phyloP scores from a whole-genome alignment of 2,113 vertebrate species.

The Zapornia atra region DNA sequence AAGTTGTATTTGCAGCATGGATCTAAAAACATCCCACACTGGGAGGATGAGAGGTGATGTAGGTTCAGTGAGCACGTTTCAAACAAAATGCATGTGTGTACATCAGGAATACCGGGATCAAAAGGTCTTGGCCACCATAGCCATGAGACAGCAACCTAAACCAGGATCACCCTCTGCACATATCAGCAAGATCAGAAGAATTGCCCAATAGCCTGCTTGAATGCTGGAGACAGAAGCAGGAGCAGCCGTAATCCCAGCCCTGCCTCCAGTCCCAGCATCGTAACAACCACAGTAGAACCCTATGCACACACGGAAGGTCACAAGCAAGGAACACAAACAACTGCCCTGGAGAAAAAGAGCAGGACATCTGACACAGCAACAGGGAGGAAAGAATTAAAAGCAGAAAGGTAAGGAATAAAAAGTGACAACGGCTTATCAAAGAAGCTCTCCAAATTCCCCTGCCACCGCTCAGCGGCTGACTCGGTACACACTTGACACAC shows the following conservation, averaged over 20 bases:
- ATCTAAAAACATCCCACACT: background rate
- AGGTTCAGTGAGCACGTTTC: background rate
- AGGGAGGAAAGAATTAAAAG: background rate
- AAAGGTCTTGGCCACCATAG: background rate
- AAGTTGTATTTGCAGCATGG: background rate
- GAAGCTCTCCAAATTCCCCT: background rate
- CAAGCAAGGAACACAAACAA: background rate
- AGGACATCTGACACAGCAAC: background rate
- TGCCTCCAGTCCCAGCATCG: background rate
- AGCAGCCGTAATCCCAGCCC: background rate
- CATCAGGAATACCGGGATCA: background rate
- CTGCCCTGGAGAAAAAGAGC: background rate
- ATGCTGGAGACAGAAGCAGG: background rate
- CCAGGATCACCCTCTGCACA: accelerated
- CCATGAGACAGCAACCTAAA: background rate
- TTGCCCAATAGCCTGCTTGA: background rate
- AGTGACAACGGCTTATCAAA: background rate
- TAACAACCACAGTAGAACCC: background rate
- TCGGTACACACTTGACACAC: background rate
- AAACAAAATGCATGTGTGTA: background rate
- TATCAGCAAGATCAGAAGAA: background rate
- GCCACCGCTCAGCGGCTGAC: background rate
- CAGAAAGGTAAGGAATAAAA: background rate
- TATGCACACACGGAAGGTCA: background rate
- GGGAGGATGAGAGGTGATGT: background rate